Percentiles rank a stretch among this genome's conserved stretches.
These are phyloP conservation scores for Poeciliopsis prolifica DNA, from an alignment of 2,113 vertebrate genomes.

Conservation along the genomic window DNA sequence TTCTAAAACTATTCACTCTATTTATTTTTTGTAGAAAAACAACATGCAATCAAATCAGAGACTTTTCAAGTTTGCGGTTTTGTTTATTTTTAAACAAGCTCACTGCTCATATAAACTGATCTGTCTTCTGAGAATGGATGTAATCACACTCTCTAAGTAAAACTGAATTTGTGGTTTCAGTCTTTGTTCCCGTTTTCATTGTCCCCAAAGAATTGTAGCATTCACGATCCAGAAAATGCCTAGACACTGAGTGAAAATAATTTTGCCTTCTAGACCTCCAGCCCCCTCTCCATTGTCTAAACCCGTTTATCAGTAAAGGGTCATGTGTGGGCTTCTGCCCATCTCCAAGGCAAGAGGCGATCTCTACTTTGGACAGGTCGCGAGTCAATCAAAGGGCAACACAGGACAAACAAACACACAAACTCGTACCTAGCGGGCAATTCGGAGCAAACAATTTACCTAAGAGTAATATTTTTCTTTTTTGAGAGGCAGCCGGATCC, in stretches of 20 bases:
- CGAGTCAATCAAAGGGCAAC: neutral
- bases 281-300: neutral
- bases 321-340: neutral
- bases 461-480: neutral
- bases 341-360: neutral
- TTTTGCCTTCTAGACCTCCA: constrained; percentile 57
- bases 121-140: constrained; percentile 49
- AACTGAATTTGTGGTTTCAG: constrained; percentile 42
- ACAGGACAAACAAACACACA: neutral
- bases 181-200: constrained; percentile 27
- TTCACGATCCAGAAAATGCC: constrained; percentile 49
- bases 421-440: neutral
- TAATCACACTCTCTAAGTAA: constrained; percentile 39
- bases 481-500: neutral
- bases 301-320: neutral
- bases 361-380: neutral
- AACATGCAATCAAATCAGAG: too few species aligned
- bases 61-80: neutral
- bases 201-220: constrained; percentile 44
- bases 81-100: neutral
- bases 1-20: neutral
- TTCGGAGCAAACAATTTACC: neutral
- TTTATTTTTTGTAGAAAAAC: neutral
- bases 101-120: constrained; percentile 27
- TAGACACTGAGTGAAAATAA: constrained; percentile 45